These are phyloP conservation scores for Polyploca ridens DNA, from an alignment of 2,888 invertebrate species.

Conservation along the genomic window DNA sequence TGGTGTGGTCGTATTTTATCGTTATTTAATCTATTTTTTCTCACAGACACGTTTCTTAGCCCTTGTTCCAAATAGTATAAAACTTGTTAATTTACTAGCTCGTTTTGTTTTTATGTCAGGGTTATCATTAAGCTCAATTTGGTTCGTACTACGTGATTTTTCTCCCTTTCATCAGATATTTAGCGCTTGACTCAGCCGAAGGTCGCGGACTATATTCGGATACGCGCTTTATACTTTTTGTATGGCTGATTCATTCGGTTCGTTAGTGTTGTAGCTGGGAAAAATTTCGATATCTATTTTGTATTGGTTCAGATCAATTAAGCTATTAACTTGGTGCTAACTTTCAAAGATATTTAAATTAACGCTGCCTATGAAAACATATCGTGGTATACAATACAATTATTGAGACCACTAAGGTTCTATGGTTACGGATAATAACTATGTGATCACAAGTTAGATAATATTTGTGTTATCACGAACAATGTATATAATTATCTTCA, in stretches of 20 bases:
- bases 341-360: neutral
- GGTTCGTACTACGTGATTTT: conserved; percentile 16
- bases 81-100: conserved; percentile 3
- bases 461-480: conserved; percentile 17
- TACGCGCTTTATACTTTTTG: conserved; percentile 50
- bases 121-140: conserved; percentile 15
- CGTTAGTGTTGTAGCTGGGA: conserved; percentile 36
- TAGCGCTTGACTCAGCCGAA: conserved; percentile 59
- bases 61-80: neutral
- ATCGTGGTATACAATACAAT: neutral
- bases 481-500: conserved; percentile 23
- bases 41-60: neutral
- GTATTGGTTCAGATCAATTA: neutral
- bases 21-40: neutral
- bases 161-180: conserved; percentile 38
- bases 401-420: neutral
- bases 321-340: neutral
- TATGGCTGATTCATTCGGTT: conserved; percentile 48
- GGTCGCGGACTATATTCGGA: conserved; percentile 66
- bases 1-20: neutral
- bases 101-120: conserved; percentile 11
- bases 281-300: neutral
- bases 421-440: neutral
- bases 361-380: neutral
- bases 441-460: conserved; percentile 7